These are phyloP conservation scores for Drosophila picticornis DNA, from an alignment of 2,888 invertebrate species.

Conservation along the genomic window DNA sequence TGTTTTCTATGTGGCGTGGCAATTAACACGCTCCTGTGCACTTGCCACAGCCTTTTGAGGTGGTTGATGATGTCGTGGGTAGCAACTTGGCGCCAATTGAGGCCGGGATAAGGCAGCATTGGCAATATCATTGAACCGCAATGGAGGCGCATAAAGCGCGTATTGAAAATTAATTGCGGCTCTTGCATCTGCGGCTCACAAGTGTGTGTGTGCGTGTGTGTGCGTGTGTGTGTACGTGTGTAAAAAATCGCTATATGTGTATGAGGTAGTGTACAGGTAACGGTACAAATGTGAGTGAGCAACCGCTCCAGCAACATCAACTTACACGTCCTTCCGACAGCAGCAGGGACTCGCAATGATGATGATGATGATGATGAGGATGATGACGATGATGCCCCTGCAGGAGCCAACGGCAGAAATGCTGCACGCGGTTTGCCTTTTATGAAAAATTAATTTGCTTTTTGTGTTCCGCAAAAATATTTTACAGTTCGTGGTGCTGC, in stretches of 20 bases:
- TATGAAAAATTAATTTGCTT: conserved; percentile 80
- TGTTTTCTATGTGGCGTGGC: conserved; percentile 49
- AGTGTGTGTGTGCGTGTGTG: conserved; percentile 12
- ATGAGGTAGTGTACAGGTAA: conserved; percentile 8
- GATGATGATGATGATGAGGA: conserved; percentile 20
- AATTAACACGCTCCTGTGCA: conserved; percentile 68
- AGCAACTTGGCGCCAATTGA: conserved; percentile 26
- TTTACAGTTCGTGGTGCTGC: conserved; percentile 26
- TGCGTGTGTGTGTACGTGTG: conserved; percentile 4
- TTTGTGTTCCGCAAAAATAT: conserved; percentile 78
- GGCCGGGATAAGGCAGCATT: conserved; percentile 35
- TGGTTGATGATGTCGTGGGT: neutral
- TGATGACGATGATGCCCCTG: conserved; percentile 18
- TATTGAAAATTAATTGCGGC: conserved; percentile 80
- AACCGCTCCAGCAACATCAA: conserved; percentile 32
- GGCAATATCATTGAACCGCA: conserved; percentile 55
- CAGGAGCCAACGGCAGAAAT: conserved; percentile 12
- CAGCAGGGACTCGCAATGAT: neutral
- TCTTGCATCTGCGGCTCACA: conserved; percentile 14
- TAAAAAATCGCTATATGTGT: neutral
- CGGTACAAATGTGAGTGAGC: conserved; percentile 27
- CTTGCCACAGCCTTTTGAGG: conserved; percentile 31
- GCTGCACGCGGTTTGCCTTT: conserved; percentile 70
- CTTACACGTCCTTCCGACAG: conserved; percentile 18
- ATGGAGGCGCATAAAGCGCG: conserved; percentile 70